A percentile compares a stretch with the other conserved stretches of the same genome.
Evolutionary conservation across 2,888 invertebrate genomes (phyloP).

Genomic region (Neoaliturus tenellus): DNA sequence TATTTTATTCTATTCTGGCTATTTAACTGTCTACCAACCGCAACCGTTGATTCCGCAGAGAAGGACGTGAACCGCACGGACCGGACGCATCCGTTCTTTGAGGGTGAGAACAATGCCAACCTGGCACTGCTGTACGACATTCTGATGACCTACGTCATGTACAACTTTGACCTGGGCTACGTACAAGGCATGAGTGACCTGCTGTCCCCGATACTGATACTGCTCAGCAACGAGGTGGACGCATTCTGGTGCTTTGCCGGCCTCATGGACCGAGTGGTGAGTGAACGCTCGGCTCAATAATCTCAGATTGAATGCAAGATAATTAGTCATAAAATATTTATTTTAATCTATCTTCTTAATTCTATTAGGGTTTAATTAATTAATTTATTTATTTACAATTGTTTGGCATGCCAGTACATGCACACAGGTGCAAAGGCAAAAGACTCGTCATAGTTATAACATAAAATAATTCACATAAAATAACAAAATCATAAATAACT

Average conservation of each 20-base stretch:
- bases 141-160: slow-evolving; percentile 99
- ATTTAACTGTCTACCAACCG: no score
- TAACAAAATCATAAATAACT: no score
- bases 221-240: slow-evolving; percentile 95
- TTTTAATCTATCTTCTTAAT: no score
- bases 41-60: slow-evolving; percentile 75
- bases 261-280: slow-evolving; percentile 96
- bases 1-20: no score
- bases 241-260: slow-evolving; percentile 99
- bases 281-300: slow-evolving; percentile 69
- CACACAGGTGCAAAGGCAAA: no score
- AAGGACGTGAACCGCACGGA: slow-evolving; percentile 99
- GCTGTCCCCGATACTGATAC: slow-evolving; percentile 91
- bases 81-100: slow-evolving; percentile 91
- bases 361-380: no score
- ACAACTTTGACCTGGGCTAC: slow-evolving; percentile 97
- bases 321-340: no score
- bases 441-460: no score
- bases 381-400: no score
- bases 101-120: slow-evolving; percentile 96
- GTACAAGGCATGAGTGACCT: slow-evolving; percentile 99
- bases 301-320: no score
- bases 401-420: no score
- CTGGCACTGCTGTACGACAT: slow-evolving; percentile 91
- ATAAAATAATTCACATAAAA: no score